Conservation (phyloP, 2,113 vertebrate species). For the Mystacornis crossleyi region DNA sequence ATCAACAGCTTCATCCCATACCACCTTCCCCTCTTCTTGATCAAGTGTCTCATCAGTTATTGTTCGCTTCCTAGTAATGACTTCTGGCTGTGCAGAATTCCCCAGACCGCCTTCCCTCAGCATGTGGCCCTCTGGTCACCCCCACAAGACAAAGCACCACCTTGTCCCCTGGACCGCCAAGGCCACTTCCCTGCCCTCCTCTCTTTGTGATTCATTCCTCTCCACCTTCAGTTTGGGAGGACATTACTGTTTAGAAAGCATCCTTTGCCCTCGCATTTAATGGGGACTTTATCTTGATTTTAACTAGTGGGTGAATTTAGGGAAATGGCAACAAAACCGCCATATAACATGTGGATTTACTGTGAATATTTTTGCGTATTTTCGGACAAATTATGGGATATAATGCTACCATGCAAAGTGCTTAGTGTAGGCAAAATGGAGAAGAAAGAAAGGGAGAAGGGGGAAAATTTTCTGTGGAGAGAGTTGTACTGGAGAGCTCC, state of each 20-base stretch:
- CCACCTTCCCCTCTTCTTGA: background rate
- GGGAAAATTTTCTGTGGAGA: background rate
- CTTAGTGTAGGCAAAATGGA: background rate
- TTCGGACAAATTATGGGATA: background rate
- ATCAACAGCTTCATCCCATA: background rate
- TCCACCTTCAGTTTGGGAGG: background rate
- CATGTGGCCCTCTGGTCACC: background rate
- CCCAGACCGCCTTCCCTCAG: background rate
- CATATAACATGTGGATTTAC: background rate
- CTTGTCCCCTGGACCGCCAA: background rate
- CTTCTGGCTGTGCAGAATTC: background rate
- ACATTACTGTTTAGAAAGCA: background rate
- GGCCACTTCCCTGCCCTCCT: background rate
- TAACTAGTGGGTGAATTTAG: background rate
- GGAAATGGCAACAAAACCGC: background rate
- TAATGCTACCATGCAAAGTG: background rate
- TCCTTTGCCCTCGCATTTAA: background rate
- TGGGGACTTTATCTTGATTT: background rate
- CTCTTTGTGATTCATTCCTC: background rate
- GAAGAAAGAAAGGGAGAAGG: background rate
- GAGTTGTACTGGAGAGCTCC: background rate
- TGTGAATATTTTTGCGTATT: background rate
- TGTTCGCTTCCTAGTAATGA: background rate
- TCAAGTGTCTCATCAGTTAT: background rate
- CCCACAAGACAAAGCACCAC: background rate